Conservation (phyloP, 2,113 vertebrate species). For the Quiscalus mexicanus region DNA sequence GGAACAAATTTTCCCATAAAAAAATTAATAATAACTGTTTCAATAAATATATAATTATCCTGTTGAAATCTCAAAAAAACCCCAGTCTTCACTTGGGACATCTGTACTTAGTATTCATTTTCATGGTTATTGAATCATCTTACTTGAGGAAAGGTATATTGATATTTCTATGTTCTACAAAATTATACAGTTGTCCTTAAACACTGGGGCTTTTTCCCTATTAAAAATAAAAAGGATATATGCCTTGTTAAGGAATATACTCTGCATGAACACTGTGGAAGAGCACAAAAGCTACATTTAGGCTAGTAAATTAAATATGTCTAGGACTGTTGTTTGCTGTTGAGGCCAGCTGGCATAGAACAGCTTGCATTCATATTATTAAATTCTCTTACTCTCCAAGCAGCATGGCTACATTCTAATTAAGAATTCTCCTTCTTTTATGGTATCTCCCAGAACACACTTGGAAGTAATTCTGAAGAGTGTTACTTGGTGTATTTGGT, state of each 20-base stretch:
- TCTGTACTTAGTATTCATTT: neutral
- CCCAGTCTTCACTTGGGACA: neutral
- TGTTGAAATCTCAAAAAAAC: neutral
- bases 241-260: neutral
- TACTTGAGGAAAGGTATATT: neutral
- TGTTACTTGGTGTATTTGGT: neutral
- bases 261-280: neutral
- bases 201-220: neutral
- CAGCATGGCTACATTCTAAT: conserved; percentile 5
- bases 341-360: conserved; percentile 19
- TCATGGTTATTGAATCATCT: neutral
- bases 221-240: neutral
- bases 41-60: neutral
- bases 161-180: neutral
- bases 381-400: conserved; percentile 21
- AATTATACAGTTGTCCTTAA: neutral
- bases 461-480: neutral
- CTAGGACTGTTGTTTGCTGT: neutral
- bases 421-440: neutral
- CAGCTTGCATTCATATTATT: conserved; percentile 21
- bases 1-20: neutral
- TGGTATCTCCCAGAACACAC: neutral
- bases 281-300: neutral
- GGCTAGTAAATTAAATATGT: conserved; percentile 33
- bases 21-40: neutral